Conservation (phyloP, 2,113 vertebrate species). For the Lycocorax pyrrhopterus region DNA sequence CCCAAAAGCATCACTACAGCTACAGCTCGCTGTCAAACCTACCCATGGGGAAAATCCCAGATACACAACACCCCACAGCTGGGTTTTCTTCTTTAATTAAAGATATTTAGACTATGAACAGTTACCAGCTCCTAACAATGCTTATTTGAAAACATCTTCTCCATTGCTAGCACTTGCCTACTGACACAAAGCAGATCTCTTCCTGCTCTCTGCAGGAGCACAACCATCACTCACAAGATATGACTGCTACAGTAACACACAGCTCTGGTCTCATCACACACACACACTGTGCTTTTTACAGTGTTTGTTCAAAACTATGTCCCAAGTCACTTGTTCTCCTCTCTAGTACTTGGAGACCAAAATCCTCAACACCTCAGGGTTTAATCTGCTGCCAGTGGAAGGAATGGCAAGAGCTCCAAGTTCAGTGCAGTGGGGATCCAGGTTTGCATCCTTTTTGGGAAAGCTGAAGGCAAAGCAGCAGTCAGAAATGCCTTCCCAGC, state of each 20-base stretch:
- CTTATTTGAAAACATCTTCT: neutral
- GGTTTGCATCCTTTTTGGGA: neutral
- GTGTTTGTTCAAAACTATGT: neutral
- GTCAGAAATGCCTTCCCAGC: neutral
- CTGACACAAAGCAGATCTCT: neutral
- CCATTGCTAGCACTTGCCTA: neutral
- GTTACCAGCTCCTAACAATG: neutral
- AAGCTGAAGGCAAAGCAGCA: neutral
- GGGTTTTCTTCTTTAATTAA: neutral
- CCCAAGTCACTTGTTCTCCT: neutral
- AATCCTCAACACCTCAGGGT: rapidly evolving
- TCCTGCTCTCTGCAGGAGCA: neutral
- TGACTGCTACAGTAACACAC: neutral
- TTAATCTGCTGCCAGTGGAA: neutral
- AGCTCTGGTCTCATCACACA: neutral
- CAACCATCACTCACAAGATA: rapidly evolving
- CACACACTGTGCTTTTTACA: neutral
- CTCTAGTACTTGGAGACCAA: neutral
- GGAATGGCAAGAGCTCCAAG: neutral
- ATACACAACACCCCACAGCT: neutral
- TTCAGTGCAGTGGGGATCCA: neutral
- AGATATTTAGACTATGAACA: neutral
- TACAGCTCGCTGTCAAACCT: neutral
- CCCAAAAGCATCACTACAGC: neutral
- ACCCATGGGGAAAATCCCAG: neutral